These are phyloP conservation scores for Camelus dromedarius DNA, from an alignment of 2,113 vertebrate genomes.

Conservation along the genomic window DNA sequence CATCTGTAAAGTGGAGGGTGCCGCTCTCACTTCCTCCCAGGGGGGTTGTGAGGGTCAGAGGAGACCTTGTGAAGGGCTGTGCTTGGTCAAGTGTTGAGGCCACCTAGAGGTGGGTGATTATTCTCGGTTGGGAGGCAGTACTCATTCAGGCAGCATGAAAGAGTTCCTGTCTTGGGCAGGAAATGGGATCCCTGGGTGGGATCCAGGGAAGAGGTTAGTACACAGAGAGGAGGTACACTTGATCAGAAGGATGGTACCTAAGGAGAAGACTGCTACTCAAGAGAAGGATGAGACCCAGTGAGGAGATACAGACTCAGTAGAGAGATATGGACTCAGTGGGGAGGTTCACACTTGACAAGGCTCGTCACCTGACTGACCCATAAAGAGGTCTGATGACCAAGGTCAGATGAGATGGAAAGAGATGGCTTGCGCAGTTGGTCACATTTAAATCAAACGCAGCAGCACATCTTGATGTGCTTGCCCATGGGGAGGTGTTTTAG, in stretches of 20 bases:
- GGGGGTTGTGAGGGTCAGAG: no score
- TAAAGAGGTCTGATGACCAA: not conserved
- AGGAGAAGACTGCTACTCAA: not conserved
- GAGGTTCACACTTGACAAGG: not conserved
- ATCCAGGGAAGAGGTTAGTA: not conserved
- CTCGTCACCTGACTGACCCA: not conserved
- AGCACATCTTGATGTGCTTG: not conserved
- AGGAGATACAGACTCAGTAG: not conserved
- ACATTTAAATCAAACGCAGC: slow-evolving; percentile 20
- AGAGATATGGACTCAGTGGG: not conserved
- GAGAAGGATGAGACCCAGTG: not conserved
- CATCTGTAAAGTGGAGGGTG: not conserved
- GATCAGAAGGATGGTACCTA: not conserved
- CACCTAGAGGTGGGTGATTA: accelerated
- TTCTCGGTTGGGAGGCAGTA: not conserved
- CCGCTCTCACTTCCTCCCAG: not conserved
- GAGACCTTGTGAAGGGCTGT: no score
- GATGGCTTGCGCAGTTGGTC: not conserved
- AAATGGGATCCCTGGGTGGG: not conserved
- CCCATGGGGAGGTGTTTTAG: not conserved
- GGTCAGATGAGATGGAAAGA: not conserved
- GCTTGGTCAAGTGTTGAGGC: not conserved
- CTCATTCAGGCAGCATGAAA: not conserved
- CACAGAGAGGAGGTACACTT: not conserved
- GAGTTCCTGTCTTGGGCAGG: not conserved